These are phyloP conservation scores for Zoanthus sansibaricus DNA, from an alignment of 92 coral and sea anemone species.

Conservation along the genomic window DNA sequence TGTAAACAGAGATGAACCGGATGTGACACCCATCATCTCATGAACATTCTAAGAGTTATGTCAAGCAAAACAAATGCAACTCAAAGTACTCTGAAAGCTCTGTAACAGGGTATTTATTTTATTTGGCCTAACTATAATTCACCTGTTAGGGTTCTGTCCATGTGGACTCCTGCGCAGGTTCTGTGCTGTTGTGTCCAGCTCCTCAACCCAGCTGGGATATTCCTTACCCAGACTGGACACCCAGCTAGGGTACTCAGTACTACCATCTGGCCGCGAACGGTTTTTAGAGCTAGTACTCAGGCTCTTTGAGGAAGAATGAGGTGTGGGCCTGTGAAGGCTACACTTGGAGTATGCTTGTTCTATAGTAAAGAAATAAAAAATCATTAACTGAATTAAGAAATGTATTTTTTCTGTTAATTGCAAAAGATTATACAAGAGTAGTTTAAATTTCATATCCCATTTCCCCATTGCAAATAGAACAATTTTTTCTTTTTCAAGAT, in stretches of 20 bases:
- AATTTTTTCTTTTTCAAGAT: too few species aligned
- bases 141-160: constrained; percentile 31
- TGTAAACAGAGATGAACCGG: too few species aligned
- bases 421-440: too few species aligned
- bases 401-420: too few species aligned
- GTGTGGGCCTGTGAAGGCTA: constrained; percentile 40
- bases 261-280: constrained; percentile 57
- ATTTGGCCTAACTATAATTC: background rate
- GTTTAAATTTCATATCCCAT: too few species aligned
- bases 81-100: too few species aligned
- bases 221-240: constrained; percentile 86
- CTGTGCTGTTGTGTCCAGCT: constrained; percentile 75
- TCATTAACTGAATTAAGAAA: background rate
- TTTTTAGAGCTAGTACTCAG: constrained; percentile 7
- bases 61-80: too few species aligned
- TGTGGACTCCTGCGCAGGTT: constrained; percentile 7
- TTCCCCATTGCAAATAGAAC: too few species aligned
- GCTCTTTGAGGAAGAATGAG: constrained; percentile 21
- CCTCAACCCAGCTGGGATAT: constrained; percentile 99
- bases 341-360: constrained; percentile 39
- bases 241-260: constrained; percentile 90
- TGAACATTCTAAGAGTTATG: too few species aligned
- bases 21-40: too few species aligned
- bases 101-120: too few species aligned
- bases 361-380: background rate